phyloP scores from a whole-genome alignment of 2,113 vertebrate genomes.

The Periophthalmodon schlosseri region DNA sequence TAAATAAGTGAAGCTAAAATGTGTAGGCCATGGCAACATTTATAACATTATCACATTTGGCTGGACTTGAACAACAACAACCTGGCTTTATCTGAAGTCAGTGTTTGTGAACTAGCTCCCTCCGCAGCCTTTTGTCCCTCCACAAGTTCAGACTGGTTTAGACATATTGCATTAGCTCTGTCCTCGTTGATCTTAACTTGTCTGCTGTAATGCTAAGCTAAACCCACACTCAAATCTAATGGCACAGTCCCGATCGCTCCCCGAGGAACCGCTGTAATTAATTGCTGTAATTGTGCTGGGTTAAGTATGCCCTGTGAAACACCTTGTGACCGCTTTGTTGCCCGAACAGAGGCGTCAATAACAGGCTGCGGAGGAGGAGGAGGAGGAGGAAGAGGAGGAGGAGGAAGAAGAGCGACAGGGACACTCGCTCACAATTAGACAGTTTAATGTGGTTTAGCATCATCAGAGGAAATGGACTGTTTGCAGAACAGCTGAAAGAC shows the following conservation, averaged over 20 bases:
- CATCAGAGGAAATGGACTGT: background rate
- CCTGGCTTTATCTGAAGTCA: background rate
- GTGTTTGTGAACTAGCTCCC: constrained; percentile 1
- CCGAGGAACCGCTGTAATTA: constrained; percentile 33
- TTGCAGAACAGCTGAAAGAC: background rate
- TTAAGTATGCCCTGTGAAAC: constrained; percentile 36
- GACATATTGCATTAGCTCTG: background rate
- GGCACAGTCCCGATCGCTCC: constrained; percentile 1
- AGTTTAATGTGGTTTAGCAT: background rate
- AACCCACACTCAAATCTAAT: constrained; percentile 19
- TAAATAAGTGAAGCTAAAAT: too few relatives aligned
- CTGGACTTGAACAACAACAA: background rate
- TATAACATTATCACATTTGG: background rate
- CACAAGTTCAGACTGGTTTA: background rate
- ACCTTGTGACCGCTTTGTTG: constrained; percentile 25
- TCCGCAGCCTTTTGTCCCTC: background rate
- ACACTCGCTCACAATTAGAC: background rate
- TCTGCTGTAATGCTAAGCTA: background rate
- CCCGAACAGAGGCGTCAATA: constrained; percentile 19
- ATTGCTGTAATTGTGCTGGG: constrained; percentile 30
- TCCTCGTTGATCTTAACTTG: background rate
- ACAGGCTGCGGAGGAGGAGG: constrained; percentile 19
- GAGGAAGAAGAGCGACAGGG: constrained; percentile 13
- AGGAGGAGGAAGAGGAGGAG: constrained; percentile 28
- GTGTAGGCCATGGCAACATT: too few relatives aligned